Conservation (phyloP, 2,797 vertebrate species). For the Orientallactaga sibirica region DNA sequence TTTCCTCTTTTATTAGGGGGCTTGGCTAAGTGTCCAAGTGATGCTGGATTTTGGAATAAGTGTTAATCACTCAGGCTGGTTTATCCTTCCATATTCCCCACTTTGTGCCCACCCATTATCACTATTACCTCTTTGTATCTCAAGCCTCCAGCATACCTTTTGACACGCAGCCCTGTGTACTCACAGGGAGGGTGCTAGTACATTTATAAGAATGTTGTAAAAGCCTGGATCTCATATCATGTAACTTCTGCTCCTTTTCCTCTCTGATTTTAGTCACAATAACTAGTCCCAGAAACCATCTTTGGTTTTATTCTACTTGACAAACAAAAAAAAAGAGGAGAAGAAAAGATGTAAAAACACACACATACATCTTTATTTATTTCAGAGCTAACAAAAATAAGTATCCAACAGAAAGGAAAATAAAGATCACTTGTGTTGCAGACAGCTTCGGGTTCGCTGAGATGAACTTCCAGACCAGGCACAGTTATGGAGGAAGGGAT, state of each 20-base stretch:
- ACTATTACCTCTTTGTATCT: slow-evolving; percentile 38
- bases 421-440: not conserved
- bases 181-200: slow-evolving; percentile 10
- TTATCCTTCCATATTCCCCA: slow-evolving; percentile 59
- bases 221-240: not conserved
- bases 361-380: not conserved
- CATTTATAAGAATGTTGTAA: not conserved
- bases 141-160: slow-evolving; percentile 49
- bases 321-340: not conserved
- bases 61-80: slow-evolving; percentile 47
- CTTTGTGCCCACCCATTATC: slow-evolving; percentile 65
- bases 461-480: too few relatives aligned
- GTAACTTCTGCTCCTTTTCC: slow-evolving; percentile 38
- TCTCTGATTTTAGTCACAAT: not conserved
- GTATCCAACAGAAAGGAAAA: not conserved
- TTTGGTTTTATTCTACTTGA: slow-evolving; percentile 40
- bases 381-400: slow-evolving; percentile 18
- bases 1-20: not conserved
- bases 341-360: not conserved
- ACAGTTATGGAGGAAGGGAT: too few relatives aligned
- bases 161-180: not conserved
- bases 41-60: not conserved
- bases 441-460: too few relatives aligned
- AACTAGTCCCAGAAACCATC: not conserved
- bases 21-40: not conserved